Base-by-base conservation (phyloP, 2,888 invertebrate species). In the Horisme vitalbata region DNA sequence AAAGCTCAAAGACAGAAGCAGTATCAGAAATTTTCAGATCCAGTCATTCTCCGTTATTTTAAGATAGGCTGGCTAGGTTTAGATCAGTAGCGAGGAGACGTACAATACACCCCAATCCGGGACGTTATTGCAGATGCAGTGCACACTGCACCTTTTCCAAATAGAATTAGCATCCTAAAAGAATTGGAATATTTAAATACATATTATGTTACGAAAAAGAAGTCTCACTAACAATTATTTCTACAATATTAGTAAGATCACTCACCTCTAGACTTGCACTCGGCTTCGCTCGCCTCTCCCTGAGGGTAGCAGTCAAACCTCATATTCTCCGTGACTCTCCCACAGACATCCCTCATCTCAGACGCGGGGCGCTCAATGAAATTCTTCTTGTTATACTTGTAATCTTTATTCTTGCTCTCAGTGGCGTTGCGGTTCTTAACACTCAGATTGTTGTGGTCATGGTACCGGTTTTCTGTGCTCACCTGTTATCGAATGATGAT, bases 221-320 rank as follows among this genome's bases (percentile, higher is more conserved):
- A n/a, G n/a, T n/a, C n/a, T n/a, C n/a, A n/a, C n/a, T n/a, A n/a
- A n/a, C n/a, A n/a, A n/a, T n/a, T n/a, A n/a, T n/a, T n/a, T 15
- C 15, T 15, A 5, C 15, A 4, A 4, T 15, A 15, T 15, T 15
- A 15, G 24, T 14, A 45, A 28, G 50, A 7, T 8, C 13, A 33
- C 57, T 46, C 9, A 87, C 88, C 94, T 79, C 95, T 81, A 41
- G 89, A 79, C 33, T 81, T 79, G 63, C 95, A 95, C 0, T 75
- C 79, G 13, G 88, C 73, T 63, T 92, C 83, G 21, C 62, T 81
- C 8, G 79, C 71, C 3, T 82, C 90, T 5, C 79, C 70, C 67
- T 93, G 92, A 0, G 95, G 95, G 64, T 91, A 92, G 65, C 95
- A 95, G 68, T 95, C 95, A 62, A 95, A 94, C 48, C 92, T 87